Evolutionary conservation across 2,797 vertebrate genomes (phyloP).

Genomic region (Nyctibius grandis): DNA sequence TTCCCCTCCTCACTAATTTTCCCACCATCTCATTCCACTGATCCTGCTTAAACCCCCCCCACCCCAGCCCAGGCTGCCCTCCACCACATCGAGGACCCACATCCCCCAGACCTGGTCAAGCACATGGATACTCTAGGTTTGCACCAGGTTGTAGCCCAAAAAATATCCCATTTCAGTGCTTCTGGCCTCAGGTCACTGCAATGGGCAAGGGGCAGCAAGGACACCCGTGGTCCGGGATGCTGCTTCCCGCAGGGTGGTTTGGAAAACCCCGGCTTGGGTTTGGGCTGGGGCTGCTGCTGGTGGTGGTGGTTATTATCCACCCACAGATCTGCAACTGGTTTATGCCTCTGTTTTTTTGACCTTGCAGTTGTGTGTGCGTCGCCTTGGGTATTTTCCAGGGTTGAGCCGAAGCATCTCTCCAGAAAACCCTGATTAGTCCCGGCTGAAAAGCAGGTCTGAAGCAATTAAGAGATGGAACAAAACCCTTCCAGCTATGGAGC

Average conservation of each 20-base stretch:
- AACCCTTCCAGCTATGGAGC: neutral
- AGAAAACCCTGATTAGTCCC: neutral
- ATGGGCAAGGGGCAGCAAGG: neutral
- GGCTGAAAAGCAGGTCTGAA: neutral
- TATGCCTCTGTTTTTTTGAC: neutral
- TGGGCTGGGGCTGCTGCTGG: accelerated
- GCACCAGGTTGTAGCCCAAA: neutral
- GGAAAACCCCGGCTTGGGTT: neutral
- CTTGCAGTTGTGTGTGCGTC: neutral
- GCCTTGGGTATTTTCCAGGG: neutral
- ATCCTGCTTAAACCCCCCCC: neutral
- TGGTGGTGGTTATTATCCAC: neutral
- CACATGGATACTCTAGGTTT: accelerated
- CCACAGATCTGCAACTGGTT: neutral
- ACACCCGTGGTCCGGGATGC: neutral
- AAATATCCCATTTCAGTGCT: neutral
- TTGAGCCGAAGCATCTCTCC: neutral
- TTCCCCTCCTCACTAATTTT: neutral
- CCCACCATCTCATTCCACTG: neutral
- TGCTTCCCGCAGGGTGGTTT: neutral
- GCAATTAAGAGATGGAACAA: neutral
- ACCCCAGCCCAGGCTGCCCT: too few species aligned
- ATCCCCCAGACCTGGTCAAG: neutral
- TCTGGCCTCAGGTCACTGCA: accelerated
- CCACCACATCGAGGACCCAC: too few species aligned